phyloP scores from a whole-genome alignment of 2,888 invertebrate genomes.

The Cosmopolites sordidus region DNA sequence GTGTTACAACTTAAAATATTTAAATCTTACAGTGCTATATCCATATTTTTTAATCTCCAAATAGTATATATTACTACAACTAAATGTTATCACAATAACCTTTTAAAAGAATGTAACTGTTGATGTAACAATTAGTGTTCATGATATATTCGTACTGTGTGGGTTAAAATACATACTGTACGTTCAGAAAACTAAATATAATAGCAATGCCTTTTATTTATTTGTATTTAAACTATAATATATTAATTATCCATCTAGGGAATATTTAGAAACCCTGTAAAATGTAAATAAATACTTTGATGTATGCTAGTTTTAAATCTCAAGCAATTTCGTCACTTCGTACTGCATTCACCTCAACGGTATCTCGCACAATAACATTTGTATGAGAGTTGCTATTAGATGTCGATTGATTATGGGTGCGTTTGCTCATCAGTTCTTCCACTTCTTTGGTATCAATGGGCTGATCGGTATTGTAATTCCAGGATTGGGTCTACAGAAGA shows the following conservation, averaged over 20 bases:
- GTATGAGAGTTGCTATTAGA: constrained; percentile 12
- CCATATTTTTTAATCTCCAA: too few species aligned
- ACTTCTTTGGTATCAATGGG: constrained; percentile 37
- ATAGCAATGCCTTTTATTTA: too few species aligned
- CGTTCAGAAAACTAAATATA: too few species aligned
- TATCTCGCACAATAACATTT: constrained; percentile 9
- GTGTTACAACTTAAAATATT: too few species aligned
- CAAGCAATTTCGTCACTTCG: neutral
- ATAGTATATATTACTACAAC: too few species aligned
- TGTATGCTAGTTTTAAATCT: constrained; percentile 4
- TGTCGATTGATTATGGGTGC: constrained; percentile 3
- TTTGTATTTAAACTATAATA: too few species aligned
- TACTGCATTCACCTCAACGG: constrained; percentile 4
- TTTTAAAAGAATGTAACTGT: too few species aligned
- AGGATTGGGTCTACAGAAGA: constrained; percentile 47
- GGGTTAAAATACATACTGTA: too few species aligned
- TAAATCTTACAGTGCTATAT: too few species aligned
- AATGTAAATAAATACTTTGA: constrained; percentile 7
- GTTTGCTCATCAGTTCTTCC: constrained; percentile 36
- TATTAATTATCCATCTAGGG: neutral
- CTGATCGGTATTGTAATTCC: constrained; percentile 50
- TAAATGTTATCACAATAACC: too few species aligned
- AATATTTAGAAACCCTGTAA: neutral
- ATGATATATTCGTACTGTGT: too few species aligned
- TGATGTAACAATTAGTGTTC: too few species aligned